These are phyloP conservation scores for Sebastes vulpes DNA, from an alignment of 2,797 vertebrate species.

Conservation along the genomic window DNA sequence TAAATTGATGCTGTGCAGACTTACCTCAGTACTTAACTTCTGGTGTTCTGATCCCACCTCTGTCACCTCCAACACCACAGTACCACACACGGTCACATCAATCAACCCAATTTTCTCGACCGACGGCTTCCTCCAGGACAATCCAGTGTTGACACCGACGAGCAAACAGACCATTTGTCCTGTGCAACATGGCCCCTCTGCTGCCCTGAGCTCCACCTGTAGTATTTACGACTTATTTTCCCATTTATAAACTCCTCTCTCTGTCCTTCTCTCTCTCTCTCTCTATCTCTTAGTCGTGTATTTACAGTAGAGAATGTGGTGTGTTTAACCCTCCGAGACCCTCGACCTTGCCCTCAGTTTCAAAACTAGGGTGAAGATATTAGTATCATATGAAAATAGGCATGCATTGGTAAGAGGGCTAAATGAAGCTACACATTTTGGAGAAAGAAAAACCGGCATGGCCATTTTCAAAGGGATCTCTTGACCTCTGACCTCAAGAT, in stretches of 20 bases:
- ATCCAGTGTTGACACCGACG: slow-evolving; percentile 18
- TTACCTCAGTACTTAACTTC: neutral
- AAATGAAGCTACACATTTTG: too few relatives aligned
- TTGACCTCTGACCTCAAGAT: too few relatives aligned
- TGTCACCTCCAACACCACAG: neutral
- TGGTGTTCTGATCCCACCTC: neutral
- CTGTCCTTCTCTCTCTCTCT: neutral
- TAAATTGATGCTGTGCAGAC: neutral
- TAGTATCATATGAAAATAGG: too few relatives aligned
- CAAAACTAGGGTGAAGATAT: too few relatives aligned
- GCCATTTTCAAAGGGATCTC: too few relatives aligned
- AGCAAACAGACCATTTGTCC: slow-evolving; percentile 28
- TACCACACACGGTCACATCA: neutral
- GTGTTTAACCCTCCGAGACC: neutral
- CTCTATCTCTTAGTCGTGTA: neutral
- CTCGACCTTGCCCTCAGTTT: too few relatives aligned
- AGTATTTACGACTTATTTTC: slow-evolving; percentile 17
- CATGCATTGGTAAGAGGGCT: too few relatives aligned
- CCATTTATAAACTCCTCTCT: neutral
- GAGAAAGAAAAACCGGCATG: too few relatives aligned
- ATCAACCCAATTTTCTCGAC: neutral
- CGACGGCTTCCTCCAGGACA: slow-evolving; percentile 16
- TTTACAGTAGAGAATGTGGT: neutral
- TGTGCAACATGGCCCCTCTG: neutral
- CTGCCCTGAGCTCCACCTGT: slow-evolving; percentile 15